These are phyloP conservation scores for Oreortyx pictus DNA, from an alignment of 2,797 vertebrate genomes.

Conservation along the genomic window DNA sequence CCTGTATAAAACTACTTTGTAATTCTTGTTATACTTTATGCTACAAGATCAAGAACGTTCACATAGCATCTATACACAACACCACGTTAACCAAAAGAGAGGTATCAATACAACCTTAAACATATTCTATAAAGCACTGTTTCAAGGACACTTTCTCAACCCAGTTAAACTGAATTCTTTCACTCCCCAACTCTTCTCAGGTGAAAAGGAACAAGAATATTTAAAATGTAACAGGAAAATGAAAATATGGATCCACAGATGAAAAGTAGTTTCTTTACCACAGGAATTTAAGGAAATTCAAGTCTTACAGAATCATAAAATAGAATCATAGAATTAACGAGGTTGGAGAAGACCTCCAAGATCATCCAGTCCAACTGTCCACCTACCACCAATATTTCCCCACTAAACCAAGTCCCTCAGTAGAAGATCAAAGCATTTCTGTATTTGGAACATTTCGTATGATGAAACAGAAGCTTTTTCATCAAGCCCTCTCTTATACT, in stretches of 20 bases:
- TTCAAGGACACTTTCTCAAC: background rate
- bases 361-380: too few relatives aligned
- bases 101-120: background rate
- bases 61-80: background rate
- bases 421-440: too few relatives aligned
- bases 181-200: background rate
- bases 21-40: background rate
- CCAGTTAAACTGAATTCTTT: background rate
- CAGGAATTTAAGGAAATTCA: background rate
- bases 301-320: background rate
- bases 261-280: background rate
- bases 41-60: background rate
- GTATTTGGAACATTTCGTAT: background rate
- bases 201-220: background rate
- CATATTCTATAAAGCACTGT: too few relatives aligned
- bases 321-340: too few relatives aligned
- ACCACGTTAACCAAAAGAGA: background rate
- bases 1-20: background rate
- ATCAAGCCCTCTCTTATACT: background rate
- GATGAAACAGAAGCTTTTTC: background rate
- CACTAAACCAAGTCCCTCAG: too few relatives aligned
- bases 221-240: constrained; percentile 20
- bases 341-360: too few relatives aligned
- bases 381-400: too few relatives aligned
- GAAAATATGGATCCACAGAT: background rate